Evolutionary conservation across 2,797 vertebrate genomes (phyloP).

Genomic region (Rhyacichthys aspro): DNA sequence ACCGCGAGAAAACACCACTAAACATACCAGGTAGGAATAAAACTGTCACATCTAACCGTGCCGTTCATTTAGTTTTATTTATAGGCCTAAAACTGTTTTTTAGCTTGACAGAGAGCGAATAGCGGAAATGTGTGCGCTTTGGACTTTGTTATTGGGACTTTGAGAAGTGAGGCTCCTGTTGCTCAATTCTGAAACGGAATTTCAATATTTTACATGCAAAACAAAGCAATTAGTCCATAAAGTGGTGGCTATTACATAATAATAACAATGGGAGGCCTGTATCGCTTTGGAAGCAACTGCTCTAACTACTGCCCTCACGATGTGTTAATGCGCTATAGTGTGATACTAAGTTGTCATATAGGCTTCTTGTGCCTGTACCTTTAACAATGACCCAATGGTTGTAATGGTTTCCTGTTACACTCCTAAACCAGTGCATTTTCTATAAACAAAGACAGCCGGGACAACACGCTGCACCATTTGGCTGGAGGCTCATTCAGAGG

Average conservation of each 20-base stretch:
- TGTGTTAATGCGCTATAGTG: background rate
- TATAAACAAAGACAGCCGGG: conserved; percentile 18
- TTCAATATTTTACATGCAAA: background rate
- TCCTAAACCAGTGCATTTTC: background rate
- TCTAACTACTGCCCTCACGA: background rate
- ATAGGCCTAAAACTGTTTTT: background rate
- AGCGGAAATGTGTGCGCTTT: no score
- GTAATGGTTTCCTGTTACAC: conserved; percentile 13
- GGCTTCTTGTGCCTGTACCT: background rate
- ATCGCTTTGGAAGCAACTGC: background rate
- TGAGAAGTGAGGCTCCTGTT: background rate
- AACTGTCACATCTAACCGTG: background rate
- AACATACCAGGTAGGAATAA: conserved; percentile 50
- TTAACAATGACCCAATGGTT: conserved; percentile 13
- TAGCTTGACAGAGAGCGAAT: no score
- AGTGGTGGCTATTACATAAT: background rate
- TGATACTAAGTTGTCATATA: background rate
- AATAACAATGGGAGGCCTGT: background rate
- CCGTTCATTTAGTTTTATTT: background rate
- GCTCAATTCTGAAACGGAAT: no score
- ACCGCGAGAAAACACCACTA: background rate
- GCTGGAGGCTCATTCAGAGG: background rate
- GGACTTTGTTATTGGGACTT: background rate
- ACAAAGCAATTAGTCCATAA: background rate
- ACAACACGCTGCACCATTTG: background rate